Conservation (phyloP, 2,888 invertebrate genomes). For the Sinotaia quadrata region DNA sequence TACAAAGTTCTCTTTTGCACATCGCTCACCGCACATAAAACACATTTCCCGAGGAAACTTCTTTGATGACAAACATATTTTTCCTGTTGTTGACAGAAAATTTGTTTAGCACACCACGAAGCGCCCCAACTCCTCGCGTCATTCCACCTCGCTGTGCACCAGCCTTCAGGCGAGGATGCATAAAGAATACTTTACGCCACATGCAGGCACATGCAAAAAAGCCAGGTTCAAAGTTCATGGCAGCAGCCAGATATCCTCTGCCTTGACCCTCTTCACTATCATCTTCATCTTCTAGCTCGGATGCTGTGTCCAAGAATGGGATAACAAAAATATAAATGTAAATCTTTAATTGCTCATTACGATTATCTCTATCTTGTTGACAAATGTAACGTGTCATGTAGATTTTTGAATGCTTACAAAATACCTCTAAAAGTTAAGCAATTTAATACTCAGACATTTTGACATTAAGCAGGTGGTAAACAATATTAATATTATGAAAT, state of each 20-base stretch:
- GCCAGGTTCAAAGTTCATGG: constrained; percentile 77
- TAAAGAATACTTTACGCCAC: constrained; percentile 80
- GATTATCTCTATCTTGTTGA: background rate
- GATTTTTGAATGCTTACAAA: too few relatives aligned
- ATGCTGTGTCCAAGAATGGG: constrained; percentile 41
- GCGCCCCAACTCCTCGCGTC: constrained; percentile 74
- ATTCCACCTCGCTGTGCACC: constrained; percentile 34
- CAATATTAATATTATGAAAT: too few relatives aligned
- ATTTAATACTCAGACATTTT: too few relatives aligned
- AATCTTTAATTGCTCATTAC: background rate
- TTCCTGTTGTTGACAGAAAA: constrained; percentile 82
- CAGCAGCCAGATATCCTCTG: constrained; percentile 71
- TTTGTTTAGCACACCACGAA: constrained; percentile 79
- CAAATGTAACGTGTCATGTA: too few relatives aligned
- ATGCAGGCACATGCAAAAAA: constrained; percentile 83
- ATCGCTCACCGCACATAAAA: constrained; percentile 70
- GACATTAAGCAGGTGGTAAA: too few relatives aligned
- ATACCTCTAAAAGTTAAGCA: too few relatives aligned
- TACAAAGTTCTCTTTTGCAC: too few relatives aligned
- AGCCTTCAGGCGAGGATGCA: constrained; percentile 81
- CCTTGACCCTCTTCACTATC: constrained; percentile 56
- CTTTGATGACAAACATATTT: constrained; percentile 85
- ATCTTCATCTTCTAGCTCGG: constrained; percentile 61
- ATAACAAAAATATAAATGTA: background rate
- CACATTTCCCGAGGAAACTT: constrained; percentile 70